phyloP scores from a whole-genome alignment of 2,888 invertebrate genomes.

The Mimumesa dahlbomi region DNA sequence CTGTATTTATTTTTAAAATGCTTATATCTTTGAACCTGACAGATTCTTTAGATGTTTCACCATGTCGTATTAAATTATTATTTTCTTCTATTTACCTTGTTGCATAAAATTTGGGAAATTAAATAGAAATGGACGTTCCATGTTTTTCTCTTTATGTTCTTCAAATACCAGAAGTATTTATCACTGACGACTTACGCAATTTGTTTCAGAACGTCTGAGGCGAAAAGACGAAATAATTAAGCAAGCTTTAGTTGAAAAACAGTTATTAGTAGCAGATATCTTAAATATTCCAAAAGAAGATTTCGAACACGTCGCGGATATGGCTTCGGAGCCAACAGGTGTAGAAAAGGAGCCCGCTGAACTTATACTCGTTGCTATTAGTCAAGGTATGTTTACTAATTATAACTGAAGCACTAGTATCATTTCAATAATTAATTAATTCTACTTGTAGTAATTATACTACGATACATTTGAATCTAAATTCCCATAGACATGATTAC shows the following conservation, averaged over 20 bases:
- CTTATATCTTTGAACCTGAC: too few species aligned
- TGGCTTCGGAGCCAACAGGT: conserved; percentile 84
- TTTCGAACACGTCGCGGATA: conserved; percentile 86
- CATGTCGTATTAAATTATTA: too few species aligned
- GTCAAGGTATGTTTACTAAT: conserved; percentile 83
- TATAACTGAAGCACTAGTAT: too few species aligned
- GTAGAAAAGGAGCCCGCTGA: conserved; percentile 84
- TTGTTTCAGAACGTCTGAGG: conserved; percentile 86
- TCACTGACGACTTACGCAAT: not conserved
- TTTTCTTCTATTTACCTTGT: too few species aligned
- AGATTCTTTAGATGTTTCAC: too few species aligned
- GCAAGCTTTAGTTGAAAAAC: conserved; percentile 87
- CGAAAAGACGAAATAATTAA: conserved; percentile 87
- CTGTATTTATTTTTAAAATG: too few species aligned
- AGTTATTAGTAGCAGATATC: conserved; percentile 88
- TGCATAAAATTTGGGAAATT: too few species aligned
- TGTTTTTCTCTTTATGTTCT: not conserved
- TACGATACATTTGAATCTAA: too few species aligned
- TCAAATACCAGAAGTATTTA: not conserved
- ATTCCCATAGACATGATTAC: too few species aligned
- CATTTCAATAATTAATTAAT: too few species aligned
- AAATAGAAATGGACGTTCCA: too few species aligned
- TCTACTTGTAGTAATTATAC: too few species aligned
- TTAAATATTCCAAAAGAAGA: conserved; percentile 88
- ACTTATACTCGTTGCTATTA: conserved; percentile 86